Conservation (phyloP, 2,113 vertebrate genomes). For the Hymenochirus boettgeri region DNA sequence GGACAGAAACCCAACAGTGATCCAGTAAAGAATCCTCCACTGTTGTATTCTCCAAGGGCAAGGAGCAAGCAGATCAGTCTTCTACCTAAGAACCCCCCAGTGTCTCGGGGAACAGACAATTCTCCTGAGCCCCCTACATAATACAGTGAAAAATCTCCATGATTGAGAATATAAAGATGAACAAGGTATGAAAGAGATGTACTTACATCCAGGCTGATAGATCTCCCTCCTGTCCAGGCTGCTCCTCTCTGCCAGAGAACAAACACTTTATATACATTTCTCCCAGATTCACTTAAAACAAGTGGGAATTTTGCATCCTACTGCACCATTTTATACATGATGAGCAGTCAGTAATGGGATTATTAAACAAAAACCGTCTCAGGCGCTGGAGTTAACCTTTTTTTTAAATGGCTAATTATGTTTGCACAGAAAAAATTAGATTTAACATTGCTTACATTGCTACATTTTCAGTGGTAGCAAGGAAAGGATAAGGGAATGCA, state of each 20-base stretch:
- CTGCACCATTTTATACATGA: conserved; percentile 99
- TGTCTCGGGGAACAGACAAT: background rate
- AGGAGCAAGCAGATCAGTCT: background rate
- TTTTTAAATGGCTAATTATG: conserved; percentile 99
- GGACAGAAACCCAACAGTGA: background rate
- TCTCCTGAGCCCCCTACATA: conserved; percentile 8
- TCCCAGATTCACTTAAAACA: conserved; percentile 91
- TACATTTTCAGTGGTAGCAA: conserved; percentile 96
- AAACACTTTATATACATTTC: conserved; percentile 86
- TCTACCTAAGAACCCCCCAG: background rate
- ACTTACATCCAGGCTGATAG: conserved; percentile 77
- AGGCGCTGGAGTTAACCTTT: conserved; percentile 99
- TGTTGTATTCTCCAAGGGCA: background rate
- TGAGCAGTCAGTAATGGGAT: conserved; percentile 99
- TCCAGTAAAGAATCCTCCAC: background rate
- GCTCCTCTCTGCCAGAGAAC: conserved; percentile 75
- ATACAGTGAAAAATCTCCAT: background rate
- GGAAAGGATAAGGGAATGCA: conserved; percentile 58
- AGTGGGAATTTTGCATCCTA: conserved; percentile 98
- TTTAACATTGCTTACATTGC: conserved; percentile 98
- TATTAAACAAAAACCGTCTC: conserved; percentile 99
- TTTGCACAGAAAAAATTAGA: conserved; percentile 99
- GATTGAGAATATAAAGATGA: no score
- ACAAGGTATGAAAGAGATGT: conserved; percentile 45
- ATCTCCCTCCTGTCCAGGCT: conserved; percentile 66